These are phyloP conservation scores for Hyphantria cunea DNA, from an alignment of 1,140 invertebrate genomes.

Conservation along the genomic window DNA sequence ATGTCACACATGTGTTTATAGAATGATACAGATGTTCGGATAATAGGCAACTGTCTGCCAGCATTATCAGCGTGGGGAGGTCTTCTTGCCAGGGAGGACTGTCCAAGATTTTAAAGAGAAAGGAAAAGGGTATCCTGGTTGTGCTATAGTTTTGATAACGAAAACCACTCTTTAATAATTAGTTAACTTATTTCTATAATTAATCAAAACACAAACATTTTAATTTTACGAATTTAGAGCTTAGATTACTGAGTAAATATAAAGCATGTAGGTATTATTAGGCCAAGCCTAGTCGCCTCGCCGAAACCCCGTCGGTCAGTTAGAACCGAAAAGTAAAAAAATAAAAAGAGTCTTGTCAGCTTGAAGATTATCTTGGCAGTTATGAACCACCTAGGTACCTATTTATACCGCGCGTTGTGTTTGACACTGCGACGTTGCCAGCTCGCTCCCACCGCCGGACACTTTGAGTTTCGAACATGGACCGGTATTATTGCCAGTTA, in stretches of 20 bases:
- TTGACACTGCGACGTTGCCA: constrained; percentile 37
- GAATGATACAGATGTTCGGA: too few relatives aligned
- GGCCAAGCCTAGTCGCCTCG: constrained; percentile 1
- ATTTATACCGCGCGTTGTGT: constrained; percentile 34
- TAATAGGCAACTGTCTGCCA: too few relatives aligned
- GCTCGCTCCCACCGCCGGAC: constrained; percentile 22
- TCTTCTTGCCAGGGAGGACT: too few relatives aligned
- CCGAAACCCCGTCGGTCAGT: background rate
- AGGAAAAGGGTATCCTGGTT: too few relatives aligned
- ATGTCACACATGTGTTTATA: background rate
- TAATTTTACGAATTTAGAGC: too few relatives aligned
- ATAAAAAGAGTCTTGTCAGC: constrained; percentile 34
- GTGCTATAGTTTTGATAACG: too few relatives aligned
- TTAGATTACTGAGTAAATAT: background rate
- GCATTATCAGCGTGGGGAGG: too few relatives aligned
- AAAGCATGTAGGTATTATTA: background rate
- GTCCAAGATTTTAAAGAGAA: too few relatives aligned
- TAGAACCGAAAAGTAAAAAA: constrained; percentile 17
- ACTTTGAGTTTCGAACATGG: constrained; percentile 36
- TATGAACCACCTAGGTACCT: constrained; percentile 36
- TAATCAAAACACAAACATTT: too few relatives aligned
- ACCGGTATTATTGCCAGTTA: constrained; percentile 16
- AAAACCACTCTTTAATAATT: too few relatives aligned
- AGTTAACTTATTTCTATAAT: too few relatives aligned
- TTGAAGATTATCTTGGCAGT: constrained; percentile 39